A percentile compares a stretch with the other conserved stretches of the same genome.
phyloP scores from a whole-genome alignment of 2,888 invertebrate species.

The Drosophila mettleri region DNA sequence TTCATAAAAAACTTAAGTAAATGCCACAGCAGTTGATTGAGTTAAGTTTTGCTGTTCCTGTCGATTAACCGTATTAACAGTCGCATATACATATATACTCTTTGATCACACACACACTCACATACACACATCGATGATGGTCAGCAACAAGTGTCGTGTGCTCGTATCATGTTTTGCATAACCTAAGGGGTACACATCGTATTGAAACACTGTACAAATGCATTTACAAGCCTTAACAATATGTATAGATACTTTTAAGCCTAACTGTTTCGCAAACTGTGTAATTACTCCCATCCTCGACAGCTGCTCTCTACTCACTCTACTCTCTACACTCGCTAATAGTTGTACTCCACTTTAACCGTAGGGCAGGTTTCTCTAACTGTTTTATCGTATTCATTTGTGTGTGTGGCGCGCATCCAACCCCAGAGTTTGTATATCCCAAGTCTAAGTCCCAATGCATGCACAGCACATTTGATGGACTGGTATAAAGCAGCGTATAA shows the following conservation, averaged over 20 bases:
- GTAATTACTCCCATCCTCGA: conserved; percentile 28
- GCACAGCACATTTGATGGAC: conserved; percentile 22
- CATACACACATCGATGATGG: conserved; percentile 14
- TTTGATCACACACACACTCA: conserved; percentile 14
- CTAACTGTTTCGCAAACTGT: conserved; percentile 46
- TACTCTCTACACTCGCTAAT: conserved; percentile 35
- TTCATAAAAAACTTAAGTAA: conserved; percentile 26
- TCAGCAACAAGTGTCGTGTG: conserved; percentile 45
- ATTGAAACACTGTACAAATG: conserved; percentile 53
- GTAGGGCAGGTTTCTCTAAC: conserved; percentile 35
- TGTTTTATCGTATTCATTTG: conserved; percentile 15
- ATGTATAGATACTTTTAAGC: conserved; percentile 48
- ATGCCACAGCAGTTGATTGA: conserved; percentile 27
- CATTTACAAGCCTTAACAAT: conserved; percentile 35
- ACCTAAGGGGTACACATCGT: conserved; percentile 21
- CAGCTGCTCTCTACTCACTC: conserved; percentile 38
- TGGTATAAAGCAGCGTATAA: conserved; percentile 1
- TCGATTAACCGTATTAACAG: conserved; percentile 32
- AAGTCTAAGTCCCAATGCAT: conserved; percentile 19
- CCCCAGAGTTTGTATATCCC: conserved; percentile 33
- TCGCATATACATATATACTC: conserved; percentile 19
- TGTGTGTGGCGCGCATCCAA: conserved; percentile 39
- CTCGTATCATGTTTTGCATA: conserved; percentile 46
- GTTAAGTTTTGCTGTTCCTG: conserved; percentile 35
- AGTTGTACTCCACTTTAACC: conserved; percentile 29